Percentiles rank a stretch among this genome's conserved stretches.
These are phyloP conservation scores for Stenoptilia bipunctidactyla DNA, from an alignment of 2,888 invertebrate species.

Conservation along the genomic window DNA sequence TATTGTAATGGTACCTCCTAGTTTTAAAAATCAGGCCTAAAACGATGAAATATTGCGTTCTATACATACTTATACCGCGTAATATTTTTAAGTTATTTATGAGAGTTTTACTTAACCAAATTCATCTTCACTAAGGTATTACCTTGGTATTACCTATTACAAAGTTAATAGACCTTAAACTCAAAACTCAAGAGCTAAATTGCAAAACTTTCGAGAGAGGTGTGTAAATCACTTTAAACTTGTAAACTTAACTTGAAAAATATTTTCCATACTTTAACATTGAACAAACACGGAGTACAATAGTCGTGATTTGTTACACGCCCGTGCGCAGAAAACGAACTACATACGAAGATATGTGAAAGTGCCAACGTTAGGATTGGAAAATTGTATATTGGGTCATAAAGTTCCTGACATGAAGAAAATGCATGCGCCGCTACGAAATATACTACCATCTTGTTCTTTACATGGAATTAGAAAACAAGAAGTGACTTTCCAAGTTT, in stretches of 20 bases:
- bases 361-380: conserved; percentile 35
- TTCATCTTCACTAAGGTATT: no score
- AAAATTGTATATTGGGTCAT: conserved; percentile 38
- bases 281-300: conserved; percentile 16
- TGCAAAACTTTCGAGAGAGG: not conserved
- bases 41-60: no score
- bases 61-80: no score
- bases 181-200: no score
- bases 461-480: no score
- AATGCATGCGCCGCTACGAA: conserved; percentile 19
- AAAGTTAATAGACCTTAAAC: no score
- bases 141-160: no score
- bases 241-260: conserved; percentile 6
- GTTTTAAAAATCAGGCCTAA: no score
- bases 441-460: conserved; percentile 15
- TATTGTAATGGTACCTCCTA: no score
- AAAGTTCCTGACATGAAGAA: conserved; percentile 33
- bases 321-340: conserved; percentile 9
- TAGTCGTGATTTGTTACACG: conserved; percentile 30
- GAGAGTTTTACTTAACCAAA: no score
- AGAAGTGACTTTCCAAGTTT: no score
- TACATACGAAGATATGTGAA: conserved; percentile 22
- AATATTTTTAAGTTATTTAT: no score
- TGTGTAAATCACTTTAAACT: not conserved
- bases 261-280: conserved; percentile 6